Conservation (phyloP, 2,888 invertebrate species). For the Synanthedon vespiformis region DNA sequence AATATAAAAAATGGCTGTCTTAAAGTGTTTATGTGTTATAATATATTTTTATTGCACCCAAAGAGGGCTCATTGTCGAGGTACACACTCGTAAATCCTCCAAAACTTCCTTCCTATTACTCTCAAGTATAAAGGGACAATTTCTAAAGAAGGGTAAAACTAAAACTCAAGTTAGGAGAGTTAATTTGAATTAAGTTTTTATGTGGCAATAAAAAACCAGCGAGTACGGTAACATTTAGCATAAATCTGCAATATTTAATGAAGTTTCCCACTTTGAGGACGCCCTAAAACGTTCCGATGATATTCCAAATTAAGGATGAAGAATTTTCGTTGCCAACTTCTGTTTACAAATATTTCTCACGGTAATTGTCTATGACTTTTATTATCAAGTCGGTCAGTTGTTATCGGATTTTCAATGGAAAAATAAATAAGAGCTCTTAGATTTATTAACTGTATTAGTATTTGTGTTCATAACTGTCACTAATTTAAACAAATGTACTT, state of each 20-base stretch:
- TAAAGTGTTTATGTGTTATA: no score
- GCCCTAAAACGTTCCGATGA: conserved; percentile 27
- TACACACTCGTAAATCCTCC: conserved; percentile 3
- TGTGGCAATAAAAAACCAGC: conserved; percentile 29
- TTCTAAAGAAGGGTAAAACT: conserved; percentile 17
- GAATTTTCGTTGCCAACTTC: no score
- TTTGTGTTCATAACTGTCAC: no score
- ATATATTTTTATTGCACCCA: no score
- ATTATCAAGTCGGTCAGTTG: no score
- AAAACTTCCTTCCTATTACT: conserved; percentile 9
- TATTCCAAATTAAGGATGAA: conserved; percentile 9
- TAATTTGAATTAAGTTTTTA: conserved; percentile 56
- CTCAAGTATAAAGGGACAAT: conserved; percentile 15
- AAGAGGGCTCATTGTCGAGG: neutral
- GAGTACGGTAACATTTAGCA: conserved; percentile 36
- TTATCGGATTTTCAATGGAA: no score
- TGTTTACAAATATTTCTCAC: no score
- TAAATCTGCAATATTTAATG: conserved; percentile 57
- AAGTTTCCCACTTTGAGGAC: conserved; percentile 34
- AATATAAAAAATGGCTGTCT: no score
- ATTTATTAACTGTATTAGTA: no score
- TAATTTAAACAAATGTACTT: no score
- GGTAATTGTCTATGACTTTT: no score
- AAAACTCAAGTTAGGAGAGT: conserved; percentile 34
- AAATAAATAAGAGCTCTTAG: no score